Percentiles rank a stretch among this genome's conserved stretches.
phyloP scores from a whole-genome alignment of 2,888 invertebrate genomes.

The Eristalis tenax region DNA sequence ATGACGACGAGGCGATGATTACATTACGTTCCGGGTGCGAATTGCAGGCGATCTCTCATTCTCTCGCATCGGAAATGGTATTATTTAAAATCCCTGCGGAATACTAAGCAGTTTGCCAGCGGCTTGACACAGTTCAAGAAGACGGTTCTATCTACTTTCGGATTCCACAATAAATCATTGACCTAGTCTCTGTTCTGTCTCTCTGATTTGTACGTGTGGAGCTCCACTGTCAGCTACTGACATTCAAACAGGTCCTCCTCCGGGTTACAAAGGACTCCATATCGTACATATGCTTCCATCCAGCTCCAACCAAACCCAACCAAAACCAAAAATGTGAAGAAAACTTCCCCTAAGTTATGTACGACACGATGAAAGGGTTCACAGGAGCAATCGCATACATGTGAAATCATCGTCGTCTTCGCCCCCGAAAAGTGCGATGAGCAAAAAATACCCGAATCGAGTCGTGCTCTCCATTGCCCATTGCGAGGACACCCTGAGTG shows the following conservation, averaged over 20 bases:
- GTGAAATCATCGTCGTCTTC: slow-evolving; percentile 27
- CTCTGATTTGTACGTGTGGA: slow-evolving; percentile 71
- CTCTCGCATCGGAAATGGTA: slow-evolving; percentile 61
- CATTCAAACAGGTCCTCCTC: slow-evolving; percentile 68
- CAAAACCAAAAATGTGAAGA: slow-evolving; percentile 1
- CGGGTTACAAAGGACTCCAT: slow-evolving; percentile 26
- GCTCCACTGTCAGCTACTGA: slow-evolving; percentile 68
- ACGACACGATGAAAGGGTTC: slow-evolving; percentile 66
- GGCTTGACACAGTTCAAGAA: slow-evolving; percentile 69
- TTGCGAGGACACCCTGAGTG: neutral
- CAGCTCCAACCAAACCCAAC: slow-evolving; percentile 23
- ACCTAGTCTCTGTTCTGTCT: slow-evolving; percentile 71
- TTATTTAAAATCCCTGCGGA: slow-evolving; percentile 68
- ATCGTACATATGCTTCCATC: slow-evolving; percentile 40
- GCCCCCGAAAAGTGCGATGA: slow-evolving; percentile 9
- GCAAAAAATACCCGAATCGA: slow-evolving; percentile 3
- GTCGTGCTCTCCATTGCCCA: neutral
- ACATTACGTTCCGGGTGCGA: slow-evolving; percentile 55
- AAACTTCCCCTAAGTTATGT: slow-evolving; percentile 42
- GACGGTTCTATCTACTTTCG: slow-evolving; percentile 58
- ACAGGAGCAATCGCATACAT: slow-evolving; percentile 54
- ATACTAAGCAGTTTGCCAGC: slow-evolving; percentile 71
- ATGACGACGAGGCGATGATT: slow-evolving; percentile 55
- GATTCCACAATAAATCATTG: slow-evolving; percentile 70
- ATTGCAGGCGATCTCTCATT: slow-evolving; percentile 60